Percentiles rank a stretch among this genome's conserved stretches.
Conservation (phyloP, 2,888 invertebrate species). For the Eristalis pertinax region DNA sequence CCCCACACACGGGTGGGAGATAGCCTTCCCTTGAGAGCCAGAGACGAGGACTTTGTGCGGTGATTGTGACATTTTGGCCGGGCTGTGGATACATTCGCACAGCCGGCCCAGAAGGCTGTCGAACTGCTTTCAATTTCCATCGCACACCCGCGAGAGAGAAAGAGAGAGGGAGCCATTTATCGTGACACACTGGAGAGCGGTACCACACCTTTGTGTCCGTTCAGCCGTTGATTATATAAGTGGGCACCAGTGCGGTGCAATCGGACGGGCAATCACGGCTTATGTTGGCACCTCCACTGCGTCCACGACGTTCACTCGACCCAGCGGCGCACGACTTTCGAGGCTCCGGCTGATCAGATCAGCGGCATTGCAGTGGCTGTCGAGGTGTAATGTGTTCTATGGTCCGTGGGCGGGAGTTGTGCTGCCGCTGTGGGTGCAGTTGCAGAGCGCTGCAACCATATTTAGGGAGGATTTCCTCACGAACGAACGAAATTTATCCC, state of each 20-base stretch:
- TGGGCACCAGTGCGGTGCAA: conserved; percentile 4
- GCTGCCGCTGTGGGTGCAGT: background rate
- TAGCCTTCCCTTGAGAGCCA: background rate
- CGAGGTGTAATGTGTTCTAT: background rate
- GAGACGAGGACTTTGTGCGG: background rate
- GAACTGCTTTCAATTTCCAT: conserved; percentile 42
- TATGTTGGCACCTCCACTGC: conserved; percentile 37
- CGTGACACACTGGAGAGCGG: conserved; percentile 16
- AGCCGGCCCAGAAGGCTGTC: conserved; percentile 1
- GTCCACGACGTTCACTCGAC: background rate
- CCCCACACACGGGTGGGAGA: background rate
- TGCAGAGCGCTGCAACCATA: background rate
- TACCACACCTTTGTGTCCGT: conserved; percentile 34
- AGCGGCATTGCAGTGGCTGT: conserved; percentile 11
- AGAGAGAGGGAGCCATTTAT: conserved; percentile 13
- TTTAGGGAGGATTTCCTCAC: too few species aligned
- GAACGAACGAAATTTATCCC: background rate
- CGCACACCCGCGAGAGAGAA: too few species aligned
- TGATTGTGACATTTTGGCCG: background rate
- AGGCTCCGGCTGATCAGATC: conserved; percentile 32
- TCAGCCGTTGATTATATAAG: conserved; percentile 21
- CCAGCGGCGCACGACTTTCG: conserved; percentile 23
- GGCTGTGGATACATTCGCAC: background rate
- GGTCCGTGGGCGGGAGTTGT: background rate
- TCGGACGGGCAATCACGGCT: conserved; percentile 16